Base-by-base conservation (phyloP, 92 coral and sea anemone genomes). In the Heliopora coerulea region DNA sequence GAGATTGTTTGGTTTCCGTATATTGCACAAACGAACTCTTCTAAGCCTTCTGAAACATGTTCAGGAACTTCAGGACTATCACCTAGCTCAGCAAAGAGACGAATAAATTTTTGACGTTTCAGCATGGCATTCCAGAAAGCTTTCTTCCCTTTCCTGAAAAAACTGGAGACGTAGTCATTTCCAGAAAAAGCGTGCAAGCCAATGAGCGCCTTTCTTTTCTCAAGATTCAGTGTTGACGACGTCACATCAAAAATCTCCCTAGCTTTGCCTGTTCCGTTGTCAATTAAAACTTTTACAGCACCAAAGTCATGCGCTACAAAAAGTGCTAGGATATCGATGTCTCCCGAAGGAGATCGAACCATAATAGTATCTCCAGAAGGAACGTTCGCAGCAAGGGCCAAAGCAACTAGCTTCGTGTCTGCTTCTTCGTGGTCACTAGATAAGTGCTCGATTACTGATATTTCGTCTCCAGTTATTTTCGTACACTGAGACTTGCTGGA, bases 311-410 rank as follows among this genome's bases (percentile, higher is more conserved):
- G 56, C 12, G 41, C 32, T 15, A 74, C 28, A 37, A 57, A 75
- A 33, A 75, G 46, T 2, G 54, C 60, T 1, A 75, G 57, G 41
- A 75, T 75, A 42, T 75, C 80, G 46, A 41, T 75, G 13, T 75
- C 70, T 15, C 80, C 80, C 5, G 80, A 75, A 17, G 58, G 72
- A 23, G 72, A 60, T 21, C 80, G 72, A 59, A 75, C 28, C 80
- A 75, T 59, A 23, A 59, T 3, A 8, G 70, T 15, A 35, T 75
- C 60, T 15, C 30, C 70, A 12, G 66, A 23, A 3, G 59, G 37
- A 15, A 40, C 37, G 24, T 57, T 58, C 13, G 68, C 54, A 20
- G 80, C 80, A 14, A 3, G 3, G 20, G 26, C 58, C 58, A 50
- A 50, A 6, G 58, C 58, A 17, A 50, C 58, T 23, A 50, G 58